phyloP scores from a whole-genome alignment of 2,888 invertebrate species.

The Nephrotoma appendiculata region DNA sequence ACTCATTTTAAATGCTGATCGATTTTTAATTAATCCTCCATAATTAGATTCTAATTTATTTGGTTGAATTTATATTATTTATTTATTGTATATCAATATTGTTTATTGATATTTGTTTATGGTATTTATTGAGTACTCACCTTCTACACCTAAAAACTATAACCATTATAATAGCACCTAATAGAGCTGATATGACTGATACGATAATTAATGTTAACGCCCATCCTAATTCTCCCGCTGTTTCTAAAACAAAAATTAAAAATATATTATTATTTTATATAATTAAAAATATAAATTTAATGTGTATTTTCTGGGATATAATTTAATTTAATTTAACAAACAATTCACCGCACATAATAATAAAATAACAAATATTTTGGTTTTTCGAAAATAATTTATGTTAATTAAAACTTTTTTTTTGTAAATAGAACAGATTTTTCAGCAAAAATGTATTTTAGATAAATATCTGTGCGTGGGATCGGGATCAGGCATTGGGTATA shows the following conservation, averaged over 20 bases:
- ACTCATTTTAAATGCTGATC: neutral
- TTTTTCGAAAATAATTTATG: neutral
- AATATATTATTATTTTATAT: slow-evolving; percentile 2
- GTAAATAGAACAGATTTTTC: neutral
- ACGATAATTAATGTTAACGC: slow-evolving; percentile 54
- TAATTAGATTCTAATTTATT: neutral
- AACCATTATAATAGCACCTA: slow-evolving; percentile 59
- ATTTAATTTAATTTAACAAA: neutral
- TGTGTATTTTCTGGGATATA: neutral
- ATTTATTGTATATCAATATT: too few relatives aligned
- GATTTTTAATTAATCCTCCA: neutral
- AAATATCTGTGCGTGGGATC: neutral
- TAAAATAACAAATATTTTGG: too few relatives aligned
- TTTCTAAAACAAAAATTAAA: slow-evolving; percentile 17
- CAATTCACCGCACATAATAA: neutral
- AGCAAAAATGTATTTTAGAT: neutral
- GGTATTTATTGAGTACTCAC: neutral
- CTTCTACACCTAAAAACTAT: slow-evolving; percentile 45
- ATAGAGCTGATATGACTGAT: slow-evolving; percentile 50
- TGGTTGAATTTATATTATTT: neutral
- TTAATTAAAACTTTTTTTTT: neutral
- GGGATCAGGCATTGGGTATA: neutral
- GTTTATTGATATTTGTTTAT: neutral
- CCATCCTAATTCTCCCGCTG: slow-evolving; percentile 51
- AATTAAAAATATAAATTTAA: neutral